Percentiles rank a stretch among this genome's conserved stretches.
Conservation (phyloP, 2,797 vertebrate species). For the Anguilla anguilla region DNA sequence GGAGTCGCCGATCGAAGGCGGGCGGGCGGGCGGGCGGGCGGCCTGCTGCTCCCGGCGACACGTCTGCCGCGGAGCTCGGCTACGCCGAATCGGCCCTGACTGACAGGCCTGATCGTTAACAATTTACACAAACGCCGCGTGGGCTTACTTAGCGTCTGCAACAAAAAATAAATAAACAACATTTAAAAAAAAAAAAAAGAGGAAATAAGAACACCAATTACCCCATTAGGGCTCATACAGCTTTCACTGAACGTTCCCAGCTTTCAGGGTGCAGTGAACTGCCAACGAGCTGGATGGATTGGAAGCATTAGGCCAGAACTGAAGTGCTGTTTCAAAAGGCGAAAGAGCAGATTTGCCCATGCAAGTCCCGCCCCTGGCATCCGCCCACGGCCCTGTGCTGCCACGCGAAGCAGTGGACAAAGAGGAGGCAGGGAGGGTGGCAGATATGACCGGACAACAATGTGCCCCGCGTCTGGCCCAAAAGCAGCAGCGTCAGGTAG, state of each 20-base stretch:
- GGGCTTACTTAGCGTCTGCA: neutral
- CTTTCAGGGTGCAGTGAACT: neutral
- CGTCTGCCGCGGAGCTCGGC: neutral
- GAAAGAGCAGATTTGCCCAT: neutral
- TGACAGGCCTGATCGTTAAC: slow-evolving; percentile 51
- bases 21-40: too few relatives aligned
- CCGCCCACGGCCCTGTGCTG: too few relatives aligned
- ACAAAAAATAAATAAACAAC: neutral
- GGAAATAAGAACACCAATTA: slow-evolving; percentile 32
- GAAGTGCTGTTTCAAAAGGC: neutral
- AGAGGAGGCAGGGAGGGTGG: neutral
- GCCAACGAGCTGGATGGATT: neutral
- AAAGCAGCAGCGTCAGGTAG: too few relatives aligned
- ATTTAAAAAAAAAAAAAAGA: neutral
- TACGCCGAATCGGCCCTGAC: neutral
- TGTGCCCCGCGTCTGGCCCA: neutral
- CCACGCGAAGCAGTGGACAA: slow-evolving; percentile 18
- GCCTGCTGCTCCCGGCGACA: neutral
- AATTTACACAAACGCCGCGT: slow-evolving; percentile 50
- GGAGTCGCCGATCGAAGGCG: too few relatives aligned
- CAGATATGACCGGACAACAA: neutral
- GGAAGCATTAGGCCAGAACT: neutral
- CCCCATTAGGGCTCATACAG: slow-evolving; percentile 48
- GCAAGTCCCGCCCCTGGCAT: neutral
- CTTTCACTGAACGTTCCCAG: slow-evolving; percentile 36